Evolutionary conservation across 2,113 vertebrate genomes (phyloP), one percentile per base, ranked within the genome.

Genomic region (Oreochromis tanganicae): DNA sequence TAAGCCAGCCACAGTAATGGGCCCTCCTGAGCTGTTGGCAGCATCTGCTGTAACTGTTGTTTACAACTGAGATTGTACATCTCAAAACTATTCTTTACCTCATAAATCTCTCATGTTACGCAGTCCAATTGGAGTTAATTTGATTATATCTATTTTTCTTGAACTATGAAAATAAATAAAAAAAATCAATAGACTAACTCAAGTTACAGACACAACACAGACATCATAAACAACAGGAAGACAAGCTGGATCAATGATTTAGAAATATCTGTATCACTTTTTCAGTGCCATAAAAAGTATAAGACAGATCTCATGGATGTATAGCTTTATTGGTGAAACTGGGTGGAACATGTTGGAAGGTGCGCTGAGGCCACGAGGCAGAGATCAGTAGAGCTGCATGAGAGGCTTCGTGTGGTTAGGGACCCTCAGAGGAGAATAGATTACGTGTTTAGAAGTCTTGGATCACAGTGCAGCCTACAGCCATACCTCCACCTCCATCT

Each of bases 391-490:
- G 93, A 81, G 50, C 81, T 90, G 90, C 88, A 84, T 87, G 89
- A 88, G 90, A 61, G 92, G 87, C 90, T 92, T 94, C 93, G 91
- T 92, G 94, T 82, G 91, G 94, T 93, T 88, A 85, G 91, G 80
- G 93, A 94, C 79, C 87, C 89, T 94, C 94, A 66, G 85, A 93
- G 89, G 90, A 89, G 88, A 89, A 83, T 87, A 86, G 90, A 89
- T 93, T 91, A 92, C 85, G 86, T 91, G 90, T 93, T 93, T 88
- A 92, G 92, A 94, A 88, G 94, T 89, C 90, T 87, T 68, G 92
- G 92, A 95, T 95, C 94, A 94, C 90, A 95, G 92, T 34, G 56
- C 85, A 91, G 92, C 94, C 92, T 90, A 88, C 81, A 94, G 94
- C 89, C 89, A 93, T 87, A 84, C 87, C 87, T 88, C 79, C 91